Evolutionary conservation across 2,113 vertebrate genomes (phyloP), one percentile per base, ranked within the genome.

Genomic region (Cephalopholis sonnerati): DNA sequence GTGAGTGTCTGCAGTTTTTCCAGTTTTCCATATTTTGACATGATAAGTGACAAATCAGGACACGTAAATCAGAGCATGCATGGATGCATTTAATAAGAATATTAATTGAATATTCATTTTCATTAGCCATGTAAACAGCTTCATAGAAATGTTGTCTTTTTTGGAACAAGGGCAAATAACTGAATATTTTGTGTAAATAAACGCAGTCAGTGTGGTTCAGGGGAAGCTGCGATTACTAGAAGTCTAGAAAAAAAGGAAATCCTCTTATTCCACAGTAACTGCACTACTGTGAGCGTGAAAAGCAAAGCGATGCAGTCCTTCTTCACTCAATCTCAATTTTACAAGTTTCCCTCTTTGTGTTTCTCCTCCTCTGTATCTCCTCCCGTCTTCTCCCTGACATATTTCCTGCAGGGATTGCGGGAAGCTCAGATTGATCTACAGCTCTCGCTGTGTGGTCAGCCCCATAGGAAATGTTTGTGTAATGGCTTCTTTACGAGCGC

Each of bases 401-500:
- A 55, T 85, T 74, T 91, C 85, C 91, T 68, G 81, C 63, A 71
- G 88, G 72, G 83, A 81, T 70, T 84, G 75, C 25, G 79, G 29
- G 59, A 71, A 50, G 84, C 84, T 84, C 20, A n/a, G 86, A 88
- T 92, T 92, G 91, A 91, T 91, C 85, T 76, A 41, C 85, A 6
- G 81, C 88, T 83, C 89, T 72, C 39, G 61, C 84, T 71, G 90
- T 87, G 90, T 67, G 89, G 87, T 88, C 90, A 83, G 57, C 85
- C 92, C 91, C 91, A 84, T 58, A 87, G 92, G 92, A 89, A 68
- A 83, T 87, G 88, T 92, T 91, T 90, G 87, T 80, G 82, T 94
- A 93, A 92, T 88, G 87, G 86, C 25, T 86, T 88, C 90, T 93
- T 86, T 91, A 91, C 77, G 86, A 92, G 87, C 6, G 73, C 92